These are phyloP conservation scores for Ceramica pisi DNA, from an alignment of 2,888 invertebrate genomes.

Conservation along the genomic window DNA sequence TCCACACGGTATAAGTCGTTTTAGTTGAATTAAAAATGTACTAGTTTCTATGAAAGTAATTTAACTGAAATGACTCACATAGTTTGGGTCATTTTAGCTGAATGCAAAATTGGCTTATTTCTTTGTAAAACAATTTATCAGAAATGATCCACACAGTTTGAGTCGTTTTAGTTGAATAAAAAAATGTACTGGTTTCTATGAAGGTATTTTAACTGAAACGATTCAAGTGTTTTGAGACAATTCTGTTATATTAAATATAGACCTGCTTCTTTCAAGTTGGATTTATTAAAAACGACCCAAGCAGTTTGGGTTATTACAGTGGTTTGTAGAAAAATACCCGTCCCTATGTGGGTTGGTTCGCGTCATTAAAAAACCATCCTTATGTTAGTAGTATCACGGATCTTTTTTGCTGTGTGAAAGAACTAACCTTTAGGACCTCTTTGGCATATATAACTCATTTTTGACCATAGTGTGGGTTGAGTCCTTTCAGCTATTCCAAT, in stretches of 20 bases:
- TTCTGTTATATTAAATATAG: not conserved
- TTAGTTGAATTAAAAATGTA: conserved; percentile 14
- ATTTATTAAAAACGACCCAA: not conserved
- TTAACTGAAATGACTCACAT: conserved; percentile 17
- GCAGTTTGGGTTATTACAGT: not conserved
- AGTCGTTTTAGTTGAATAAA: not conserved
- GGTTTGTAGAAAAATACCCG: not conserved
- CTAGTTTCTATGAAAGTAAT: conserved; percentile 11
- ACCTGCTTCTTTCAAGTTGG: not conserved
- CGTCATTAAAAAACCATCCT: not conserved
- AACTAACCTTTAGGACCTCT: not conserved
- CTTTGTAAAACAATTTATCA: not conserved
- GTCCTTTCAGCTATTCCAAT: too few species aligned
- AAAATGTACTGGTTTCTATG: not conserved
- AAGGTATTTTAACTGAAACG: not conserved
- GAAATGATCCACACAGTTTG: not conserved
- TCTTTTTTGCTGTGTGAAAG: not conserved
- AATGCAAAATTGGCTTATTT: not conserved
- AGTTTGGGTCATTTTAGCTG: conserved; percentile 6
- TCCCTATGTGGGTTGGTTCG: not conserved
- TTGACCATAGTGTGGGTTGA: too few species aligned
- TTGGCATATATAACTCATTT: not conserved
- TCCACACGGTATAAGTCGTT: conserved; percentile 8
- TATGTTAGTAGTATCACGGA: not conserved
- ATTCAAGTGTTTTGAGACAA: not conserved